These are phyloP conservation scores for Morone chrysops DNA, from an alignment of 2,113 vertebrate genomes.

Conservation along the genomic window DNA sequence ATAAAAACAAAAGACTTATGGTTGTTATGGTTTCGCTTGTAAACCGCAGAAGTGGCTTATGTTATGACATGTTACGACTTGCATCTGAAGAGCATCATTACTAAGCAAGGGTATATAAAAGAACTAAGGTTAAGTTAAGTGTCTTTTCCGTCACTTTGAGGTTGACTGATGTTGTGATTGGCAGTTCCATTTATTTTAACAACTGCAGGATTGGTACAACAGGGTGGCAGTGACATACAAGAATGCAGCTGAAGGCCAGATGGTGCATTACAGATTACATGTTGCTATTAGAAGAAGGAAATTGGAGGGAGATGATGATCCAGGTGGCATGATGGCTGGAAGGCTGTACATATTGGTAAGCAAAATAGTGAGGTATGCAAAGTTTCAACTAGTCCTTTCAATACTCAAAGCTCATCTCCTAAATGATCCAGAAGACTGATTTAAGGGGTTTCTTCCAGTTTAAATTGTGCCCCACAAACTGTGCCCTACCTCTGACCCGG, in stretches of 20 bases:
- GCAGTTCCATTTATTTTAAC: constrained; percentile 61
- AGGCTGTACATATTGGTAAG: not conserved
- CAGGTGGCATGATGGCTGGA: not conserved
- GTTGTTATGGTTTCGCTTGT: not conserved
- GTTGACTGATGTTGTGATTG: constrained; percentile 47
- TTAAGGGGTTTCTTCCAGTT: too few species aligned
- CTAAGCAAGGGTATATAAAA: not conserved
- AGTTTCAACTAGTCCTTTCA: not conserved
- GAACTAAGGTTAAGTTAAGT: not conserved
- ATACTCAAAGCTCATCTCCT: not conserved
- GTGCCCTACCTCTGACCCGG: too few species aligned
- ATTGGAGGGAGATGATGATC: constrained; percentile 25
- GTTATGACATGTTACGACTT: not conserved
- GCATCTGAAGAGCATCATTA: not conserved
- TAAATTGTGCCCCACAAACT: too few species aligned
- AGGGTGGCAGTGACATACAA: constrained; percentile 28
- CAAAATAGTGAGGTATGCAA: not conserved
- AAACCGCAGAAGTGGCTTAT: not conserved
- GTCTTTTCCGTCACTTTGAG: not conserved
- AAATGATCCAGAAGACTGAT: not conserved
- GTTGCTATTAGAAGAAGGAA: constrained; percentile 21
- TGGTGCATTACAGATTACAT: constrained; percentile 54
- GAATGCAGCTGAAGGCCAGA: constrained; percentile 43
- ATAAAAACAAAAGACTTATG: too few species aligned
- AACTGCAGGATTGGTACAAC: constrained; percentile 29